Evolutionary conservation across 2,797 vertebrate genomes (phyloP), one percentile per base, ranked within the genome.

Genomic region (Mormyrus proboscirostris): DNA sequence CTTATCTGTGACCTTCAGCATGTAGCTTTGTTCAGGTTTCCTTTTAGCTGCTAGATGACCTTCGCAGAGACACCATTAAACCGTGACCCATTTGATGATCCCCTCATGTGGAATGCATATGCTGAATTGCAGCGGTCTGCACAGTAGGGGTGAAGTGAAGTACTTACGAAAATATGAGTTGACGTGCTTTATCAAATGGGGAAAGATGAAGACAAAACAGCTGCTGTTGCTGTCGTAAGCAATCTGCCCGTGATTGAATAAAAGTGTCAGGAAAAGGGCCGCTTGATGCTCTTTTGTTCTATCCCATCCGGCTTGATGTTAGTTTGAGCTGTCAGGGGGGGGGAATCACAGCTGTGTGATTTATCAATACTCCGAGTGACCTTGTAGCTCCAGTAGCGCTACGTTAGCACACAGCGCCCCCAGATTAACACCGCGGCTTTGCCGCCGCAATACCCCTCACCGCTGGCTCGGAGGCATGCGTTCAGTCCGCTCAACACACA

Each of bases 181-280:
- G 98, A 99, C 98, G 98, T 97, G 97, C 98, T 99, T 99, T 99
- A 99, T 99, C 98, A 99, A 99, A 99, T 98, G 98, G 98, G 96
- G 97, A 98, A 98, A 98, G 98, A 99, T 99, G 98, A 99, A 99
- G 98, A 99, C 98, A 98, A 99, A 99, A 99, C 98, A 99, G 98
- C 98, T 99, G 98, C 98, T 98, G 98, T 97, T 99, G 98, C 98
- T 99, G 98, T 99, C 98, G 97, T 99, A 99, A 99, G 98, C 98
- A 99, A 99, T 99, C 98, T 99, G 98, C 97, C 96, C 95, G 97
- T 99, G 98, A 99, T 99, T 99, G 98, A 99, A 99, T 99, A 99
- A 99, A 99, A 99, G 98, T 99, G 98, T 99, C 98, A 99, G 97
- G 98, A 99, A 99, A 98, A 98, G 98, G 98, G 97, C 97, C 97